Percentiles rank a stretch among this genome's conserved stretches.
Conservation (phyloP, 2,797 vertebrate species). For the Onychomys leucogaster region DNA sequence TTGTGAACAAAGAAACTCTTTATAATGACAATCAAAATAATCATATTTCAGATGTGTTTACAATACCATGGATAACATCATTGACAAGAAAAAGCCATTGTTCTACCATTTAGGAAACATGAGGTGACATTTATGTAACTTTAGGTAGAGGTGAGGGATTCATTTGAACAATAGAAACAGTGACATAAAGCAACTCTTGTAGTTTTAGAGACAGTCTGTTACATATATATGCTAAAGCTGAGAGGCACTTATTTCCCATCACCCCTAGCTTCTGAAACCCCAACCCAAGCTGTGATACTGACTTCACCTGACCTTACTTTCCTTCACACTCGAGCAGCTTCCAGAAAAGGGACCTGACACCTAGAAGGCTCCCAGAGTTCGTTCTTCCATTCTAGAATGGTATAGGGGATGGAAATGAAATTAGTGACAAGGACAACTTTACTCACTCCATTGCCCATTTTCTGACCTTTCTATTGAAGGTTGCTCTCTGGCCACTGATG, state of each 20-base stretch:
- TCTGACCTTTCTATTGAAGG: neutral
- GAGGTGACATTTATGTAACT: neutral
- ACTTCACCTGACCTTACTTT: neutral
- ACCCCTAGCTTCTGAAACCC: neutral
- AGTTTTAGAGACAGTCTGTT: neutral
- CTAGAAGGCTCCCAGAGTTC: neutral
- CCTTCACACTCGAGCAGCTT: neutral
- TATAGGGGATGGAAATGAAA: neutral
- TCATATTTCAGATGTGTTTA: neutral
- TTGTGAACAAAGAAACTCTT: neutral
- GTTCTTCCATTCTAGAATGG: fast-evolving
- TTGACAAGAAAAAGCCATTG: neutral
- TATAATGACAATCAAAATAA: neutral
- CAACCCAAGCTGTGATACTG: too few species aligned
- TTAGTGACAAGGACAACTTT: neutral
- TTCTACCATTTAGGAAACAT: neutral
- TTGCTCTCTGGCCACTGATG: neutral
- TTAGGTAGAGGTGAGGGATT: neutral
- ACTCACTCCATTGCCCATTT: neutral
- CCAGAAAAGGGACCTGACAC: neutral
- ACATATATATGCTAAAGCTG: neutral
- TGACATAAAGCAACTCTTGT: neutral
- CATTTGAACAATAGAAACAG: neutral
- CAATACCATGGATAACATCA: neutral
- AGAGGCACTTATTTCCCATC: fast-evolving